phyloP scores from a whole-genome alignment of 2,888 invertebrate species.

The Aelia acuminata region DNA sequence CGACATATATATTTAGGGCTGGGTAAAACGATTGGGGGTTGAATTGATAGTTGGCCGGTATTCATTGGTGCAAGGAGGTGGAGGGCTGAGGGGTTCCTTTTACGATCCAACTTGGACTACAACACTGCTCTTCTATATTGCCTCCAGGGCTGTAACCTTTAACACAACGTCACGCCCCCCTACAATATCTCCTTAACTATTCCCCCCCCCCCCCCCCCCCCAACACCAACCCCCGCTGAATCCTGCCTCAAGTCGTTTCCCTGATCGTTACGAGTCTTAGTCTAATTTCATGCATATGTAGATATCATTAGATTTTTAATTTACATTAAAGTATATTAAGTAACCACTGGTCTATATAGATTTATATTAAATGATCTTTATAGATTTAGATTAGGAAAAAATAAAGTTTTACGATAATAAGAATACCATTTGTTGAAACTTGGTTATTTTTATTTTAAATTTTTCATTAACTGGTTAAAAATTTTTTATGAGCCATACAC shows the following conservation, averaged over 20 bases:
- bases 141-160: conserved; percentile 5
- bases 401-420: no score
- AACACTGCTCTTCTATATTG: conserved; percentile 26
- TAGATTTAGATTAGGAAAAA: no score
- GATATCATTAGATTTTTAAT: neutral
- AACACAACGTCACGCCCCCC: neutral
- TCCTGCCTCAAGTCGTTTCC: neutral
- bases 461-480: no score
- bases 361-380: no score
- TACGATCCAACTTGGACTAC: conserved; percentile 16
- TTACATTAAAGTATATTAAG: no score
- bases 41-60: neutral
- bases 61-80: neutral
- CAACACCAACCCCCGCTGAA: neutral
- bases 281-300: neutral
- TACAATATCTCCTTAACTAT: neutral
- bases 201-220: neutral
- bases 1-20: neutral
- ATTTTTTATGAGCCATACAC: no score
- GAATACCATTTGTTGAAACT: no score
- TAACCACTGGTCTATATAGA: no score
- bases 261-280: neutral
- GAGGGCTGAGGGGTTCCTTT: neutral
- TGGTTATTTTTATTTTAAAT: no score
- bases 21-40: neutral